These are phyloP conservation scores for Pantala flavescens DNA, from an alignment of 1,140 invertebrate genomes.

Conservation along the genomic window DNA sequence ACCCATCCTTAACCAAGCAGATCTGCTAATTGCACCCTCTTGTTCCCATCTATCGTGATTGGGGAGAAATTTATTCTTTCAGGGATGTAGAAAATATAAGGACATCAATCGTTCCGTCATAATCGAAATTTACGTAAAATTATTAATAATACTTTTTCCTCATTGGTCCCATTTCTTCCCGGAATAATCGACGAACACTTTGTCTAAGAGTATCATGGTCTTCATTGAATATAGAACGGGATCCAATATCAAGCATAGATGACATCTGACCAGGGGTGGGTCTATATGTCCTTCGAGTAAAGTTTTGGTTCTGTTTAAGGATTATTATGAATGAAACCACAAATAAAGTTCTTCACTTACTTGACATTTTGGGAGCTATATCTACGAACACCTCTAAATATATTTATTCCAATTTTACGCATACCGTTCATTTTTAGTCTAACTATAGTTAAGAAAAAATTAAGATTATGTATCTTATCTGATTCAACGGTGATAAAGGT, in stretches of 20 bases:
- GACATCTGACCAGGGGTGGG: conserved; percentile 29
- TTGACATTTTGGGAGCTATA: no score
- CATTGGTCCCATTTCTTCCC: conserved; percentile 37
- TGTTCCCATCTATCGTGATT: conserved; percentile 30
- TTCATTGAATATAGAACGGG: conserved; percentile 35
- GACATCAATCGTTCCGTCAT: background rate
- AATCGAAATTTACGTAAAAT: background rate
- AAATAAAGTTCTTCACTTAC: no score
- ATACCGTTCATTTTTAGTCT: no score
- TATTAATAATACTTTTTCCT: conserved; percentile 26
- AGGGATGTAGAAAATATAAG: background rate
- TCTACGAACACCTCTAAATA: no score
- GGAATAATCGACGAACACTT: conserved; percentile 35
- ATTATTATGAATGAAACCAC: no score
- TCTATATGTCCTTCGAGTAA: conserved; percentile 17
- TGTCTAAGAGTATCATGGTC: conserved; percentile 40
- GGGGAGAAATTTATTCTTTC: background rate
- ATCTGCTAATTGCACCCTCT: conserved; percentile 33
- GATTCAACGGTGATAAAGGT: no score
- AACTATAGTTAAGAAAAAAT: no score
- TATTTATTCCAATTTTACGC: no score
- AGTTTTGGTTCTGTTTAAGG: background rate
- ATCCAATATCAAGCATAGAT: conserved; percentile 38
- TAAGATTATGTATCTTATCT: no score
- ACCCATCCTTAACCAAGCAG: conserved; percentile 38